These are phyloP conservation scores for Tichodroma muraria DNA, from an alignment of 2,113 vertebrate species.

Conservation along the genomic window DNA sequence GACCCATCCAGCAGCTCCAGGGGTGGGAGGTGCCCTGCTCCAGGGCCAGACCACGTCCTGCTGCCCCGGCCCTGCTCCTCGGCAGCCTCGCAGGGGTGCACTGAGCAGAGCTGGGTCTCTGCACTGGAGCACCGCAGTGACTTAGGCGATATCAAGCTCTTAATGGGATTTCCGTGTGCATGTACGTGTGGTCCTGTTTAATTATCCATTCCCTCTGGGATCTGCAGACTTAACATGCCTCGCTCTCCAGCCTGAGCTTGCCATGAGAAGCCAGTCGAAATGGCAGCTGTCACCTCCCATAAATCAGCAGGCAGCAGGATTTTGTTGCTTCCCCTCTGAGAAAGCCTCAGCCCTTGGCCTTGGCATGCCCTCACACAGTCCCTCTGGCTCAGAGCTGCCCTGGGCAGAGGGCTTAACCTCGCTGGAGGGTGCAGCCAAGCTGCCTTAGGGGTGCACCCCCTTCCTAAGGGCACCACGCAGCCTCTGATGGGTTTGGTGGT, in stretches of 20 bases:
- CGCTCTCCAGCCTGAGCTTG: background rate
- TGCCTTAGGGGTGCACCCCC: background rate
- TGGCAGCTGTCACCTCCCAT: slow-evolving; percentile 8
- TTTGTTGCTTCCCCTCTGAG: background rate
- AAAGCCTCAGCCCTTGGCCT: background rate
- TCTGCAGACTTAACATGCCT: background rate
- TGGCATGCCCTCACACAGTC: background rate
- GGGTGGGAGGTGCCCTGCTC: background rate
- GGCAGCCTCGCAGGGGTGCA: background rate
- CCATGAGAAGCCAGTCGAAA: background rate
- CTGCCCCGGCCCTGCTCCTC: background rate
- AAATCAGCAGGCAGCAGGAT: slow-evolving; percentile 2
- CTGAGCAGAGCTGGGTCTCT: background rate
- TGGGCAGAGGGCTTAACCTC: background rate
- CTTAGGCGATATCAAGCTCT: background rate
- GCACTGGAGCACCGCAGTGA: background rate
- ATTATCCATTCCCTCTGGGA: background rate
- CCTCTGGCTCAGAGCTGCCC: background rate
- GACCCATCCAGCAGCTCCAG: background rate
- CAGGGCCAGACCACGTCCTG: background rate
- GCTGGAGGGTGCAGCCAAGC: background rate
- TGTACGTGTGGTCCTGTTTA: background rate
- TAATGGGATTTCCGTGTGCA: background rate
- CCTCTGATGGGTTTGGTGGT: background rate
- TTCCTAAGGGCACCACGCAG: background rate